Evolutionary conservation across 1,140 invertebrate species (phyloP).

Genomic region (Atta cephalotes): DNA sequence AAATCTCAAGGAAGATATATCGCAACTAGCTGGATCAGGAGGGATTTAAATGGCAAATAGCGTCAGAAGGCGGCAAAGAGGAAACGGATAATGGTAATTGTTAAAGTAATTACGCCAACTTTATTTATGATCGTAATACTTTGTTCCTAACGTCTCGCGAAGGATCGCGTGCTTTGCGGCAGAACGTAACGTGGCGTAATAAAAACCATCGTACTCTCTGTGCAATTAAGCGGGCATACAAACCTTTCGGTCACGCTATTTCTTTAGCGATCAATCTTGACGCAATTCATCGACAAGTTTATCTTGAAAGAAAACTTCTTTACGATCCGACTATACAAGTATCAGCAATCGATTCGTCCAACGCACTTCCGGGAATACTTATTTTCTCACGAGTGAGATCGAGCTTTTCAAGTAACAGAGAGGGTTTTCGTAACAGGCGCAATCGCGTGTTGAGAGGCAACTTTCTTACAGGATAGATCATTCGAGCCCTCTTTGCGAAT

Average conservation of each 20-base stretch:
- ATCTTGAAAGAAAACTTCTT: slow-evolving; percentile 61
- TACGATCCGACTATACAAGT: slow-evolving; percentile 29
- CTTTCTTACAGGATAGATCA: slow-evolving; percentile 35
- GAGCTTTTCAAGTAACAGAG: slow-evolving; percentile 17
- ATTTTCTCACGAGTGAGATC: slow-evolving; percentile 28
- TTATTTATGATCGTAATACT: slow-evolving; percentile 61
- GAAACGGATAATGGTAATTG: slow-evolving; percentile 68
- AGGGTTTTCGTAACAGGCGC: slow-evolving; percentile 9
- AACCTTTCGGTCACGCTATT: slow-evolving; percentile 74
- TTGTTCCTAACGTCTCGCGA: slow-evolving; percentile 61
- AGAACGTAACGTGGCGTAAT: slow-evolving; percentile 65
- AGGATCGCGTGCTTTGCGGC: slow-evolving; percentile 68
- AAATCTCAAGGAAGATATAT: slow-evolving; percentile 25
- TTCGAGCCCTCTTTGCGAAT: slow-evolving; percentile 29
- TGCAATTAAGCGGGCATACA: slow-evolving; percentile 70
- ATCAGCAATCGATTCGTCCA: slow-evolving; percentile 8
- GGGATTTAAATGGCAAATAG: slow-evolving; percentile 47
- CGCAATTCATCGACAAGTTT: slow-evolving; percentile 66
- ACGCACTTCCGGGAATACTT: slow-evolving; percentile 13
- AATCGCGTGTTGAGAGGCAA: slow-evolving; percentile 19
- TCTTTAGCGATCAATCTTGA: slow-evolving; percentile 59
- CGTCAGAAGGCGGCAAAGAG: background rate
- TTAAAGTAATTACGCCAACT: slow-evolving; percentile 61
- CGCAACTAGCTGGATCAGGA: slow-evolving; percentile 21
- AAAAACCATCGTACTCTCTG: slow-evolving; percentile 63